Evolutionary conservation across 2,797 vertebrate genomes (phyloP).

Genomic region (Garrulus glandarius): DNA sequence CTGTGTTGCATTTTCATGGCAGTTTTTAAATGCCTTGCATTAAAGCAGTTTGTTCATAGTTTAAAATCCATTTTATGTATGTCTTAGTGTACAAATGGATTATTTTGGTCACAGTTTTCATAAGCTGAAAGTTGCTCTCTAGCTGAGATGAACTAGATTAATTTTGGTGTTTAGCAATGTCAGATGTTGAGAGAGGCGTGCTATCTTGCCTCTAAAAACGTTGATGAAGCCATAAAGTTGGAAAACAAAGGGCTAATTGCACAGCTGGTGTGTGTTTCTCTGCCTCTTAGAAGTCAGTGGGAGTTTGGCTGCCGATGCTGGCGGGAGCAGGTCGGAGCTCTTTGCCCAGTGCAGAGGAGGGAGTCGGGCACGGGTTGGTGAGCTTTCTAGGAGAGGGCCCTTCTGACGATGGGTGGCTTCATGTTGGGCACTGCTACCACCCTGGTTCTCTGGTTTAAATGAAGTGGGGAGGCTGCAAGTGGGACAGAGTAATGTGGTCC

Average conservation of each 20-base stretch:
- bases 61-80: slow-evolving; percentile 12
- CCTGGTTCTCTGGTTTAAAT: neutral
- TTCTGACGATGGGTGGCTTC: rapidly evolving
- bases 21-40: slow-evolving; percentile 4
- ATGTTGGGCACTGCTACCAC: rapidly evolving
- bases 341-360: neutral
- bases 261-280: slow-evolving; percentile 5
- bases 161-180: slow-evolving; percentile 20
- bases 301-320: neutral
- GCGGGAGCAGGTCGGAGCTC: rapidly evolving
- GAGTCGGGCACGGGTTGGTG: rapidly evolving
- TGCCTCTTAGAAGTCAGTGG: neutral
- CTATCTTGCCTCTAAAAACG: neutral
- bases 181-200: neutral
- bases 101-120: slow-evolving; percentile 1
- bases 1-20: neutral
- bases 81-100: neutral
- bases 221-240: slow-evolving; percentile 32
- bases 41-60: slow-evolving; percentile 17
- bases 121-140: slow-evolving; percentile 15
- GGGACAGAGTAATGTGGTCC: neutral
- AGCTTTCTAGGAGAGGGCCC: neutral
- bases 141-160: neutral
- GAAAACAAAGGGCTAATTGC: slow-evolving; percentile 54
- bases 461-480: neutral